A percentile compares a stretch with the other conserved stretches of the same genome.
phyloP scores from a whole-genome alignment of 2,888 invertebrate genomes.

The Taphrorychus bicolor region DNA sequence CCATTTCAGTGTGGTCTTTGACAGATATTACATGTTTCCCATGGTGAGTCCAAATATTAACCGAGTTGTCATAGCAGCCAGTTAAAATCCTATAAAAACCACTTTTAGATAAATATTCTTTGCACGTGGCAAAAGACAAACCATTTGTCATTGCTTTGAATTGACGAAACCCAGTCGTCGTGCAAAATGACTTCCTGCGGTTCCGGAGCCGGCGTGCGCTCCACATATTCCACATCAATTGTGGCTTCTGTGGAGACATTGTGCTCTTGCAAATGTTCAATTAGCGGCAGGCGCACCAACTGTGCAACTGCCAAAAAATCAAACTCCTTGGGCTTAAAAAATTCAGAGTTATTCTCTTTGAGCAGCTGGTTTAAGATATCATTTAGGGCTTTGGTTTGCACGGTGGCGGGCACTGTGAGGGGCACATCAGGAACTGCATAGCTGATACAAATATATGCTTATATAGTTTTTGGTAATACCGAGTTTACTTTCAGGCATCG shows the following conservation, averaged over 20 bases:
- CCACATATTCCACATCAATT: slow-evolving; percentile 90
- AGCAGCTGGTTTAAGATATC: slow-evolving; percentile 81
- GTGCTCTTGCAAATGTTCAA: slow-evolving; percentile 79
- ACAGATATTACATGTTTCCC: slow-evolving; percentile 85
- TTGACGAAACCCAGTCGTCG: slow-evolving; percentile 94
- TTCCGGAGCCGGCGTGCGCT: slow-evolving; percentile 88
- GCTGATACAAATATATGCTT: slow-evolving; percentile 65
- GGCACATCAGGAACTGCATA: slow-evolving; percentile 88
- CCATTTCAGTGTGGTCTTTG: slow-evolving; percentile 85
- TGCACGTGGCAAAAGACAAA: slow-evolving; percentile 24
- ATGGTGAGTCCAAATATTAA: slow-evolving; percentile 88
- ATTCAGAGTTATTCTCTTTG: slow-evolving; percentile 64
- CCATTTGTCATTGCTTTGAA: slow-evolving; percentile 50
- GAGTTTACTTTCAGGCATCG: too few species aligned
- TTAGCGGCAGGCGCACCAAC: slow-evolving; percentile 74
- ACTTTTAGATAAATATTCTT: too few species aligned
- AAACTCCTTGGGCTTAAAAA: slow-evolving; percentile 69
- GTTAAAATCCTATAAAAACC: slow-evolving; percentile 76
- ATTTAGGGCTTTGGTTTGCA: slow-evolving; percentile 75
- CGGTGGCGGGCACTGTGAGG: slow-evolving; percentile 79
- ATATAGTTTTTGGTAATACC: too few species aligned
- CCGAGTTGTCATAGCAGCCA: slow-evolving; percentile 92
- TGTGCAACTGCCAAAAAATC: slow-evolving; percentile 90
- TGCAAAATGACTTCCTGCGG: slow-evolving; percentile 92
- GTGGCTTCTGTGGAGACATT: slow-evolving; percentile 82